Base-by-base conservation (phyloP, 2,113 vertebrate genomes). In the Corythaeola cristata region DNA sequence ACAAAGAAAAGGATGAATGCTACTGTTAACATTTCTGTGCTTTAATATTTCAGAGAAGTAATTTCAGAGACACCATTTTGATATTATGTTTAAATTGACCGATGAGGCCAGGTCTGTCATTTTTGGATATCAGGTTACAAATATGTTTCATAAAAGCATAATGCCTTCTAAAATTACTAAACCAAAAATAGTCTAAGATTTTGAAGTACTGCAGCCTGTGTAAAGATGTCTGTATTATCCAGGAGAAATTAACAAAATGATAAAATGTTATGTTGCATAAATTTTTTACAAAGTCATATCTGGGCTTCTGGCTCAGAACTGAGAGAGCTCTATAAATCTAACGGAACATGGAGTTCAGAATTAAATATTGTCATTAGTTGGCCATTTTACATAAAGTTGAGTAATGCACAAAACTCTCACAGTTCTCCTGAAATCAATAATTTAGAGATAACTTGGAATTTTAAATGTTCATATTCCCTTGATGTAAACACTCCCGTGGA, bases 141-240 rank as follows among this genome's bases (percentile, higher is more conserved):
- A 97, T 96, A 88, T 60, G 80, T 85, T 96, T 96, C 97, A 97
- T 97, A 84, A 97, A 97, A 95, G 39, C 93, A 93, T 93, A 97
- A 97, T 96, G 91, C 28, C 24, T 18, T 93, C 91, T 96, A 91
- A 97, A 97, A 97, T 96, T 97, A 95, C 72, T 63, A 93, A 88
- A 74, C 91, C 64, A 93, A 96, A 97, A 96, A 96, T 97, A 97
- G 93, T 67, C 52, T 67, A 71, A 35, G 74, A 88, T 93, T 92
- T 78, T 83, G 71, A 95, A 94, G 82, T 76, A 80, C 67, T 80
- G 20, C 55, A 91, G 78, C 10, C 78, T 63, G 45, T 91, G 62
- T 88, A 74, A 93, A 95, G 74, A 96, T 66, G 58, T 93, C 90
- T 95, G 14, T 82, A 89, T 82, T 84, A 93, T 91, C 41, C 37